phyloP scores from a whole-genome alignment of 2,113 vertebrate species.

The Brienomyrus brachyistius region DNA sequence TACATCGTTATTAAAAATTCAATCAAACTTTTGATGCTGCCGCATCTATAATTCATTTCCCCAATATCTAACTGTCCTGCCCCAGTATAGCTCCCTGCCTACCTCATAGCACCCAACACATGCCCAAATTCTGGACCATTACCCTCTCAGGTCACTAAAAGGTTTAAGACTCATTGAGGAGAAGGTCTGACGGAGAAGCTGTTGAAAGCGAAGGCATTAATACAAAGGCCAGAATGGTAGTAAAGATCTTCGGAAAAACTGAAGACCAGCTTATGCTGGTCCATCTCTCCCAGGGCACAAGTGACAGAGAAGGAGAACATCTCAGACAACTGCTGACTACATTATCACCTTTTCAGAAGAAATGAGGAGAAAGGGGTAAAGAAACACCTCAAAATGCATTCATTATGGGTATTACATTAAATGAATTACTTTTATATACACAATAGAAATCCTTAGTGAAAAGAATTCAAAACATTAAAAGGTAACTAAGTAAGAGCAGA shows the following conservation, averaged over 20 bases:
- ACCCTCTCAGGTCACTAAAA: slow-evolving; percentile 19
- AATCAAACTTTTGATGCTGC: slow-evolving; percentile 40
- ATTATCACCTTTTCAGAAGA: not conserved
- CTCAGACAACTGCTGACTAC: not conserved
- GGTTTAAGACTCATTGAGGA: slow-evolving; percentile 7
- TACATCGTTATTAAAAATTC: slow-evolving; percentile 22
- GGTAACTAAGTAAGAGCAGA: no score
- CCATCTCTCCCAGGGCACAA: not conserved
- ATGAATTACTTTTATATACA: no score
- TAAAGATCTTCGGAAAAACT: not conserved
- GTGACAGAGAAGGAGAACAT: not conserved
- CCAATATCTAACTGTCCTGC: not conserved
- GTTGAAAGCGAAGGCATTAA: not conserved
- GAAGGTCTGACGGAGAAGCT: not conserved
- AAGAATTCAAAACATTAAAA: no score
- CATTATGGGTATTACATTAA: no score
- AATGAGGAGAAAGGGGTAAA: not conserved
- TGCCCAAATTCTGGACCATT: not conserved
- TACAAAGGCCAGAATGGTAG: not conserved
- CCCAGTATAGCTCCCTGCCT: not conserved
- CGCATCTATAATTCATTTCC: slow-evolving; percentile 24
- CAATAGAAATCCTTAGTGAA: no score
- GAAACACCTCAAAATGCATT: not conserved
- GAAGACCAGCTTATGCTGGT: not conserved
- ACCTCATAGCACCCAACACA: not conserved